Percentiles rank a stretch among this genome's conserved stretches.
phyloP scores from a whole-genome alignment of 2,113 vertebrate genomes.

The Oreamnos americanus region DNA sequence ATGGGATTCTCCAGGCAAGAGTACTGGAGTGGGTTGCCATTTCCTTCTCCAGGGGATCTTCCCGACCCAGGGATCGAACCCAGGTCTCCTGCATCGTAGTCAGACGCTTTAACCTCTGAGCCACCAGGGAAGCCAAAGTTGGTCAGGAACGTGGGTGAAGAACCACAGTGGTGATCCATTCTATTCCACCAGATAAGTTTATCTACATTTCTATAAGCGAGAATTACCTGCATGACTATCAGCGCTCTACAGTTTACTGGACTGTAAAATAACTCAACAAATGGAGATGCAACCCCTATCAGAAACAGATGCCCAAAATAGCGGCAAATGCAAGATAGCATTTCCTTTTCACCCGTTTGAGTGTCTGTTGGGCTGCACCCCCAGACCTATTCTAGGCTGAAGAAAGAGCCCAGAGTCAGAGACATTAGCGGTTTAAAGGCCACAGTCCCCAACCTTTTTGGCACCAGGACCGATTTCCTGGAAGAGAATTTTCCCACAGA shows the following conservation, averaged over 20 bases:
- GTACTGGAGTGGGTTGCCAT: too few relatives aligned
- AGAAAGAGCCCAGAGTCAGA: neutral
- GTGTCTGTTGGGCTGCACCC: neutral
- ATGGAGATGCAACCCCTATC: neutral
- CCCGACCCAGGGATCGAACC: too few relatives aligned
- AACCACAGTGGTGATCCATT: neutral
- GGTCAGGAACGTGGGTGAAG: neutral
- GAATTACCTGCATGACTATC: neutral
- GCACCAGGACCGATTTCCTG: neutral
- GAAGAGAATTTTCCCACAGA: neutral
- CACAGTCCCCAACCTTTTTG: neutral
- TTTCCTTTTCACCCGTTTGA: neutral
- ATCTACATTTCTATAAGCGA: neutral
- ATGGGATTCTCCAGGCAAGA: too few relatives aligned
- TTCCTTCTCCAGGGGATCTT: too few relatives aligned
- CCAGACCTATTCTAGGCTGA: neutral
- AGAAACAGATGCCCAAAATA: neutral
- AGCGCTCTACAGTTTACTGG: too few relatives aligned
- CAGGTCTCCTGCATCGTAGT: too few relatives aligned
- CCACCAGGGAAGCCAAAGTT: neutral
- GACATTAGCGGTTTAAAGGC: neutral
- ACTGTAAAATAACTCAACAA: neutral
- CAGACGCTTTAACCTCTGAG: too few relatives aligned
- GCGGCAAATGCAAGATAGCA: neutral
- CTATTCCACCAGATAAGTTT: neutral